Conservation (phyloP, 1,140 invertebrate genomes). For the Sinonovacula constricta region DNA sequence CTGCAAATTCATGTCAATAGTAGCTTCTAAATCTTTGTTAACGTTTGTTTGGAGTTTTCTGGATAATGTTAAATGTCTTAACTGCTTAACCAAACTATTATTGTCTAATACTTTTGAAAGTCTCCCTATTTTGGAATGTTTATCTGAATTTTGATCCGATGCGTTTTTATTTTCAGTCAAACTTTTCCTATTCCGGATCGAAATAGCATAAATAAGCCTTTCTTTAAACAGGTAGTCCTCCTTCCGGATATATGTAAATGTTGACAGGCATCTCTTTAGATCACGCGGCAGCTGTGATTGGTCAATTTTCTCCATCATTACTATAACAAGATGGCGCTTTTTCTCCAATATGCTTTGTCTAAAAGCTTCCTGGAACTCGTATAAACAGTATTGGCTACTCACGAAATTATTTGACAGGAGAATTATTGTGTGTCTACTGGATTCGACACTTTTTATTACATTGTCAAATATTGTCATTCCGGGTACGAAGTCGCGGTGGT, state of each 20-base stretch:
- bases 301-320: conserved; percentile 69
- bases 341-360: conserved; percentile 72
- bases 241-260: conserved; percentile 88
- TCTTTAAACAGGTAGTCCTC: conserved; percentile 68
- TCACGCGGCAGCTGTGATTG: conserved; percentile 90
- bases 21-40: too few species aligned
- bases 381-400: conserved; percentile 81
- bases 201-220: conserved; percentile 58
- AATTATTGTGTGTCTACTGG: conserved; percentile 92
- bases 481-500: conserved; percentile 70
- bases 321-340: conserved; percentile 66
- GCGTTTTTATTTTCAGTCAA: not conserved
- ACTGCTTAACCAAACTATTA: too few species aligned
- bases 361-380: conserved; percentile 84
- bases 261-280: conserved; percentile 93
- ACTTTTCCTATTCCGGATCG: conserved; percentile 27
- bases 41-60: too few species aligned
- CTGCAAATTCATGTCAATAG: too few species aligned
- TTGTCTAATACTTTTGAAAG: too few species aligned
- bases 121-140: too few species aligned
- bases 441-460: conserved; percentile 93
- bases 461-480: conserved; percentile 86
- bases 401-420: conserved; percentile 96
- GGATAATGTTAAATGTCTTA: too few species aligned
- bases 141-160: too few species aligned